Evolutionary conservation across 2,888 invertebrate genomes (phyloP), one percentile per base, ranked within the genome.

Genomic region (Acrocyrtus sp.): DNA sequence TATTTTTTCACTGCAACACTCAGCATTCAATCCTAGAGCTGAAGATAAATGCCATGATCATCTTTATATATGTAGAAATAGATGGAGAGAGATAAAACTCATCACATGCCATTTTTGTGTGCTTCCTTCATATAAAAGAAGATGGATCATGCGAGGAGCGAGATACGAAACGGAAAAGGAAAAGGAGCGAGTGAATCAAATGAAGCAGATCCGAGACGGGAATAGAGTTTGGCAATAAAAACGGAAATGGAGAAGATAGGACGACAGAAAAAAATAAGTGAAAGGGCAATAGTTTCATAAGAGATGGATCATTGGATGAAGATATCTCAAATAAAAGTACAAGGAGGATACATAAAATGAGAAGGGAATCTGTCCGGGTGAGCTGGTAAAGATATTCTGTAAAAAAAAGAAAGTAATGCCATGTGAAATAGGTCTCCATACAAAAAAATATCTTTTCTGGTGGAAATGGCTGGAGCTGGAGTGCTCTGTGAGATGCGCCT

Each of bases 201-300:
- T 72, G 72, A 72, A 72, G 72, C 63, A 65, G 63, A 63, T 65
- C 58, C 27, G 57, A 63, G 51, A 72, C 65, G 65, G 74, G 70
- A 73, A 78, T 75, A 68, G 78, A 79, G 79, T 76, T 79, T 79
- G 60, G 72, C 74, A 76, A 78, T 78, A 78, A 79, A 79, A 78
- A 75, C 68, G 70, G 76, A 77, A 78, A 76, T 74, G 76, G 70
- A 74, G 66, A 76, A 69, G 76, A n/a, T n/a, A n/a, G n/a, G n/a
- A n/a, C n/a, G n/a, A n/a, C n/a, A n/a, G n/a, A 75, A 63, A 74
- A 56, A 70, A 74, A 73, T 70, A 77, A 75, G 74, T 73, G 75
- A 72, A 77, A 72, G 72, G 72, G 67, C 69, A 77, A 74, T 74
- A 77, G 76, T 77, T 77, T 72, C 72, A 65, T 72, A 74, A 68